phyloP scores from a whole-genome alignment of 2,797 vertebrate species.

The Ammospiza maritima region DNA sequence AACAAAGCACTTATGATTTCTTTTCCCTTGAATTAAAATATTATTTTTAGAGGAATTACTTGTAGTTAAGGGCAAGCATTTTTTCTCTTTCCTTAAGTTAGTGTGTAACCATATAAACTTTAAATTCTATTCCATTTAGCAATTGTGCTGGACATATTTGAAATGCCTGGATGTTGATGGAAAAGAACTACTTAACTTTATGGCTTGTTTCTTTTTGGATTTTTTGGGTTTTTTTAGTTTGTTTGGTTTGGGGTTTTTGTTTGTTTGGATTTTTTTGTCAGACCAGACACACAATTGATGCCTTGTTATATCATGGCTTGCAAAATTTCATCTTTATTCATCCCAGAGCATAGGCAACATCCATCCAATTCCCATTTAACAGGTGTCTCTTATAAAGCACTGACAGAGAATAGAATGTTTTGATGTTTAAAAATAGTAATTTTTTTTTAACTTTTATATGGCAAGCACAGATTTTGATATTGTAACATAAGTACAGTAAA shows the following conservation, averaged over 20 bases:
- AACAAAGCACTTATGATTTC: background rate
- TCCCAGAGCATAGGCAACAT: background rate
- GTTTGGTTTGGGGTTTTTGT: background rate
- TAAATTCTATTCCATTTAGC: background rate
- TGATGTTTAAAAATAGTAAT: background rate
- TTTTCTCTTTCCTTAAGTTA: background rate
- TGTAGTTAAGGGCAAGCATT: background rate
- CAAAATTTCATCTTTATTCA: background rate
- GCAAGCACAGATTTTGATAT: background rate
- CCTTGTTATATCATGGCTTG: background rate
- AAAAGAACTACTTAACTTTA: background rate
- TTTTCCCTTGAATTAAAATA: background rate
- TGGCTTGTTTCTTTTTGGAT: background rate
- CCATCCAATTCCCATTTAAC: background rate
- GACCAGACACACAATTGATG: background rate
- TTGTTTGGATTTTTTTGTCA: background rate
- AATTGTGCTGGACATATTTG: background rate
- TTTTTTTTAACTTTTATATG: background rate
- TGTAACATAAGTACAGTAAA: background rate
- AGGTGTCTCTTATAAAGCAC: background rate
- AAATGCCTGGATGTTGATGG: background rate
- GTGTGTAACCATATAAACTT: background rate
- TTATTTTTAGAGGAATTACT: background rate
- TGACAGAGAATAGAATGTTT: background rate
- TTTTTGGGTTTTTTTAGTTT: background rate